Conservation (phyloP, 2,888 invertebrate species). For the Camptogramma bilineatum region DNA sequence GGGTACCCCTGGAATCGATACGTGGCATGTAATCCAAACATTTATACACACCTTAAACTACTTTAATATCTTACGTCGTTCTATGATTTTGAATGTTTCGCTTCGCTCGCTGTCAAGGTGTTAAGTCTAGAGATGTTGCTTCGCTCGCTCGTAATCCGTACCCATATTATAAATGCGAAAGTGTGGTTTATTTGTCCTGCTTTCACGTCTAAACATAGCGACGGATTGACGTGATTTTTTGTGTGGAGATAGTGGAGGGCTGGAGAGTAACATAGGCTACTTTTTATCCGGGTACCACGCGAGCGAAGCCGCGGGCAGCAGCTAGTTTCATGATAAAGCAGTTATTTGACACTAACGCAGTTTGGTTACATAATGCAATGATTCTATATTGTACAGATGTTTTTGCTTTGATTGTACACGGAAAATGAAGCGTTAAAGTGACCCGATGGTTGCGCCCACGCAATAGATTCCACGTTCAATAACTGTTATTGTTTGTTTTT, state of each 20-base stretch:
- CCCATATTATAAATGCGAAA: no score
- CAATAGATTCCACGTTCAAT: constrained; percentile 44
- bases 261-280: no score
- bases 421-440: constrained; percentile 50
- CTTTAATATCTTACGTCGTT: not conserved
- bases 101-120: not conserved
- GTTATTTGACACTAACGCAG: not conserved
- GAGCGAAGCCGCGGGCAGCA: no score
- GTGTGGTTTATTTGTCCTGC: no score
- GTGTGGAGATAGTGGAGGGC: no score
- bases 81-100: not conserved
- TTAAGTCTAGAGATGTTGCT: not conserved
- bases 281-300: no score
- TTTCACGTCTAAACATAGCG: no score
- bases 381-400: not conserved
- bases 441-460: constrained; percentile 65
- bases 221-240: no score
- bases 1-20: no score
- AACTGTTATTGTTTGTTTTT: constrained; percentile 58
- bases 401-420: constrained; percentile 12
- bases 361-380: not conserved
- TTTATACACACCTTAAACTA: not conserved
- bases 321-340: not conserved
- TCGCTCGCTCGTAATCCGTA: not conserved
- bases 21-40: no score